Conservation (phyloP, 2,888 invertebrate species). For the Eustalomyia histrio region DNA sequence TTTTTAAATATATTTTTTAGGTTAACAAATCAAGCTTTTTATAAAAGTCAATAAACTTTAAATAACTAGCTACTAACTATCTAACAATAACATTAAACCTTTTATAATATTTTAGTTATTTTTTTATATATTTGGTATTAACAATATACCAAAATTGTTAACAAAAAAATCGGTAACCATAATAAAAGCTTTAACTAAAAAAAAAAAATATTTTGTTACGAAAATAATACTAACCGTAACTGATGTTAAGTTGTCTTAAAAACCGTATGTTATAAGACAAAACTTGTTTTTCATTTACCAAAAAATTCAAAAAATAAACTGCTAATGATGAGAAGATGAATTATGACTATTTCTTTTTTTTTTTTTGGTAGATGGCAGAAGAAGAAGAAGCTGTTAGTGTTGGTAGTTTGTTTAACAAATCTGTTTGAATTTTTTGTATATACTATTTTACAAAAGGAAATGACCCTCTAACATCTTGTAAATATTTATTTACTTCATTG, state of each 20-base stretch:
- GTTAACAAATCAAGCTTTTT: slow-evolving; percentile 60
- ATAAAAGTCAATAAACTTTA: slow-evolving; percentile 62
- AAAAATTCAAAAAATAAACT: not conserved
- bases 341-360: slow-evolving; percentile 22
- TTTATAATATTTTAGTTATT: slow-evolving; percentile 31
- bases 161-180: not conserved
- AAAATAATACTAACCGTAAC: slow-evolving; percentile 2
- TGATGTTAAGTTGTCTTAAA: not conserved
- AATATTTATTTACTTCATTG: slow-evolving; percentile 6
- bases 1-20: slow-evolving; percentile 32
- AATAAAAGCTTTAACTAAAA: not conserved
- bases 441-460: slow-evolving; percentile 29
- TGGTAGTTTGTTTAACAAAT: slow-evolving; percentile 25
- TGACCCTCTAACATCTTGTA: slow-evolving; percentile 46
- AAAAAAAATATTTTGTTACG: not conserved
- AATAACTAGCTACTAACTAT: slow-evolving; percentile 11
- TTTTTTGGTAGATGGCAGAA: not conserved
- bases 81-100: slow-evolving; percentile 30
- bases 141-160: slow-evolving; percentile 46
- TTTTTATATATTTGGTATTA: slow-evolving; percentile 38
- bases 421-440: not conserved
- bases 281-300: slow-evolving; percentile 50
- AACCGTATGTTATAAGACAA: slow-evolving; percentile 45
- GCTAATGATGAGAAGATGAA: slow-evolving; percentile 57
- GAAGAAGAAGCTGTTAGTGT: slow-evolving; percentile 30